These are phyloP conservation scores for Scarus forsteni DNA, from an alignment of 2,797 vertebrate genomes.

Conservation along the genomic window DNA sequence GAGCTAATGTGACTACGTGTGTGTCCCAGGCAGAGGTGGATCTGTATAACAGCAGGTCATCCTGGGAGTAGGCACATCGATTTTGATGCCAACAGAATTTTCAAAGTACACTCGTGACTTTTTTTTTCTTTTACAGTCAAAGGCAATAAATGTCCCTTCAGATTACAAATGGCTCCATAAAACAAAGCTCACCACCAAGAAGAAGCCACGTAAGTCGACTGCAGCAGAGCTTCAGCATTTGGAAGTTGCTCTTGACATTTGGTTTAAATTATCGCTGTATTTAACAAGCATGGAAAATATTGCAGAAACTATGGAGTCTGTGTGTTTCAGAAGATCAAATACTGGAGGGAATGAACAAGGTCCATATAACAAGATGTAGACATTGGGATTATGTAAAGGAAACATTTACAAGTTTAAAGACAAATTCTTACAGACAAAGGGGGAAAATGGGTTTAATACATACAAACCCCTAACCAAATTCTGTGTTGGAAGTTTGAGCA, in stretches of 20 bases:
- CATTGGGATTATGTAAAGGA: too few species aligned
- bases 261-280: neutral
- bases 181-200: neutral
- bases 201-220: neutral
- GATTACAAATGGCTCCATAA: slow-evolving; percentile 13
- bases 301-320: too few species aligned
- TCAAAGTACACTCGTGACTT: slow-evolving; percentile 7
- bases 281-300: neutral
- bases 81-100: slow-evolving; percentile 23
- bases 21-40: slow-evolving; percentile 20
- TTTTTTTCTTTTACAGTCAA: slow-evolving; percentile 1
- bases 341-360: too few species aligned
- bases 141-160: slow-evolving; percentile 29
- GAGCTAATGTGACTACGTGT: slow-evolving; percentile 37
- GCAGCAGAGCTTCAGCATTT: neutral
- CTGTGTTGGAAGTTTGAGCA: too few species aligned
- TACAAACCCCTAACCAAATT: too few species aligned
- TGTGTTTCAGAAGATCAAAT: too few species aligned
- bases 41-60: slow-evolving; percentile 22
- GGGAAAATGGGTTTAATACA: too few species aligned
- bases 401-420: too few species aligned
- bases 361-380: too few species aligned
- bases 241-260: neutral
- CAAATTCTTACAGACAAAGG: too few species aligned
- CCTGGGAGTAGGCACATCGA: slow-evolving; percentile 16